phyloP scores from a whole-genome alignment of 2,888 invertebrate species.

The Lasioglossum malachurum region DNA sequence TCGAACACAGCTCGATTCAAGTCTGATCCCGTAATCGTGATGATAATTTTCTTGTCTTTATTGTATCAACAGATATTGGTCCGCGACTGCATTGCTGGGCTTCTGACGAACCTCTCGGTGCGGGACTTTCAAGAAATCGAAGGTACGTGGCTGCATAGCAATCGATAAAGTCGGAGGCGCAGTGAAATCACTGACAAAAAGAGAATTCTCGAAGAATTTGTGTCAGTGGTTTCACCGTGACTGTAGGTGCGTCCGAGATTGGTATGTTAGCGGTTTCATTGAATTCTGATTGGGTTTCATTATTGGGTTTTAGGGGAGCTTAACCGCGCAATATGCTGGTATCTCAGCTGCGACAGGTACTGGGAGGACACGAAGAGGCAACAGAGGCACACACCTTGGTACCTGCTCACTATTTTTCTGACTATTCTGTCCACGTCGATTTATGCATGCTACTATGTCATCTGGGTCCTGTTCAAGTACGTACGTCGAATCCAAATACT shows the following conservation, averaged over 20 bases:
- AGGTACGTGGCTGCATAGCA: slow-evolving; percentile 86
- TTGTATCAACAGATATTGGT: slow-evolving; percentile 87
- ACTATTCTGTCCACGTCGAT: slow-evolving; percentile 93
- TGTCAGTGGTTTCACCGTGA: neutral
- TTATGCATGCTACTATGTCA: slow-evolving; percentile 96
- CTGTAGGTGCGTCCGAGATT: neutral
- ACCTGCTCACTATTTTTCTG: slow-evolving; percentile 90
- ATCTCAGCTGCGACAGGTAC: slow-evolving; percentile 95
- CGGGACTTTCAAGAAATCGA: slow-evolving; percentile 95
- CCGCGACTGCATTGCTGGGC: slow-evolving; percentile 93
- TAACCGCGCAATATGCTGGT: slow-evolving; percentile 96
- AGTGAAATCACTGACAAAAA: neutral
- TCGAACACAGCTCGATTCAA: neutral
- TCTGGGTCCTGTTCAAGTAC: slow-evolving; percentile 96
- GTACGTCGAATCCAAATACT: slow-evolving; percentile 50
- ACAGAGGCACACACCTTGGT: slow-evolving; percentile 93
- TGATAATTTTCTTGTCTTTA: slow-evolving; percentile 21
- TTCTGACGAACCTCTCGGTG: slow-evolving; percentile 91
- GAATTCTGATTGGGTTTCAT: neutral
- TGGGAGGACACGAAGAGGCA: slow-evolving; percentile 94
- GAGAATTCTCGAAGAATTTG: neutral
- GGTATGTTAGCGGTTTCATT: neutral
- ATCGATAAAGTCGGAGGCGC: neutral
- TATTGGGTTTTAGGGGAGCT: slow-evolving; percentile 89
- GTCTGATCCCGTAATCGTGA: neutral